Conservation (phyloP, 1,140 invertebrate genomes). For the Megalonaias nervosa region DNA sequence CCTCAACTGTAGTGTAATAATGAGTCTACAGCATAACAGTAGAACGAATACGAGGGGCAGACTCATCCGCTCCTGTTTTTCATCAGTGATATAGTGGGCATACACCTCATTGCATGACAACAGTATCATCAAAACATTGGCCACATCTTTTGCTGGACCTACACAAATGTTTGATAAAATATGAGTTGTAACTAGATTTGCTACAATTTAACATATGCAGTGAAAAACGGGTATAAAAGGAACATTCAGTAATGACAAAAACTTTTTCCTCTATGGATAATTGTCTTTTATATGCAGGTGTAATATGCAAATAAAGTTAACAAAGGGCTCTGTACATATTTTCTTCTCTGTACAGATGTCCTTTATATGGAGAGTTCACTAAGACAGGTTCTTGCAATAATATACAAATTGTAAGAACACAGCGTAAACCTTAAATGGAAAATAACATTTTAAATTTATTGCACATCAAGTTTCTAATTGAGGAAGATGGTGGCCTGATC, state of each 20-base stretch:
- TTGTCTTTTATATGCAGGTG: too few species aligned
- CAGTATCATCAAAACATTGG: conserved; percentile 86
- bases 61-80: conserved; percentile 93
- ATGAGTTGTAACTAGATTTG: not conserved
- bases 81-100: conserved; percentile 92
- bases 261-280: not conserved
- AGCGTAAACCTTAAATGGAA: too few species aligned
- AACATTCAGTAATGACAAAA: not conserved
- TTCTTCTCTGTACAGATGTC: too few species aligned
- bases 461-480: too few species aligned
- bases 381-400: too few species aligned
- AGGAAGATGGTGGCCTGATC: too few species aligned
- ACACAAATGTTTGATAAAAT: conserved; percentile 60
- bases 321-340: too few species aligned
- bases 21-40: conserved; percentile 93
- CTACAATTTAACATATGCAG: not conserved
- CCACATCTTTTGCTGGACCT: conserved; percentile 91
- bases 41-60: conserved; percentile 95
- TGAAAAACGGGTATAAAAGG: conserved; percentile 2
- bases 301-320: too few species aligned
- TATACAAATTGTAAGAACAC: too few species aligned
- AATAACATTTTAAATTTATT: too few species aligned
- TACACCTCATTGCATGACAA: conserved; percentile 92
- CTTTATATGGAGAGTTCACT: too few species aligned
- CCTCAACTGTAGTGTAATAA: conserved; percentile 73